phyloP scores from a whole-genome alignment of 2,888 invertebrate genomes.

The Andrena bicolor region DNA sequence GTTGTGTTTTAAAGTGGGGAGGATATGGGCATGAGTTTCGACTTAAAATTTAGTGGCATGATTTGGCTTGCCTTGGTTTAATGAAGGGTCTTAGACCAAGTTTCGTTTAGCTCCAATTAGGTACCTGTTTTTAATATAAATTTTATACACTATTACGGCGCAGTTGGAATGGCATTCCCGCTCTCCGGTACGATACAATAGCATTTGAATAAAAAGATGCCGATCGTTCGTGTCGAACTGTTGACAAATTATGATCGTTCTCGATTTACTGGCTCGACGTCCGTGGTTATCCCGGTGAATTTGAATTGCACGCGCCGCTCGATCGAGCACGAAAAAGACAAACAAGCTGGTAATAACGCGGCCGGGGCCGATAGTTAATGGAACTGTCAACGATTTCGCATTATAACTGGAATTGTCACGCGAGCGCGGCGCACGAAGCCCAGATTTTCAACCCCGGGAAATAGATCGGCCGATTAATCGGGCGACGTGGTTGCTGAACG shows the following conservation, averaged over 20 bases:
- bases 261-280: slow-evolving; percentile 54
- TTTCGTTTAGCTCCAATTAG: neutral
- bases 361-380: slow-evolving; percentile 55
- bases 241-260: slow-evolving; percentile 59
- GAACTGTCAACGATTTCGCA: slow-evolving; percentile 66
- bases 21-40: too few relatives aligned
- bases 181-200: neutral
- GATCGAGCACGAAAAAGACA: slow-evolving; percentile 63
- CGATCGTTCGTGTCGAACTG: slow-evolving; percentile 29
- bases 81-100: too few relatives aligned
- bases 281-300: slow-evolving; percentile 41
- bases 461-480: slow-evolving; percentile 72
- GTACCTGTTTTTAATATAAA: neutral
- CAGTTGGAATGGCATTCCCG: neutral
- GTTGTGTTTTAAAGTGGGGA: too few relatives aligned
- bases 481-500: slow-evolving; percentile 57
- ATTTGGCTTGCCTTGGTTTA: too few relatives aligned
- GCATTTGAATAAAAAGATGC: slow-evolving; percentile 32
- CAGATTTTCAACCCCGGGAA: slow-evolving; percentile 53
- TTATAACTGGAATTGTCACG: slow-evolving; percentile 63
- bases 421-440: slow-evolving; percentile 25
- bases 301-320: slow-evolving; percentile 52
- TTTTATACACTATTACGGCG: neutral
- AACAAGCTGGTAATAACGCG: slow-evolving; percentile 67
- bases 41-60: too few relatives aligned